phyloP scores from a whole-genome alignment of 2,797 vertebrate species.

The Pristis pectinata region DNA sequence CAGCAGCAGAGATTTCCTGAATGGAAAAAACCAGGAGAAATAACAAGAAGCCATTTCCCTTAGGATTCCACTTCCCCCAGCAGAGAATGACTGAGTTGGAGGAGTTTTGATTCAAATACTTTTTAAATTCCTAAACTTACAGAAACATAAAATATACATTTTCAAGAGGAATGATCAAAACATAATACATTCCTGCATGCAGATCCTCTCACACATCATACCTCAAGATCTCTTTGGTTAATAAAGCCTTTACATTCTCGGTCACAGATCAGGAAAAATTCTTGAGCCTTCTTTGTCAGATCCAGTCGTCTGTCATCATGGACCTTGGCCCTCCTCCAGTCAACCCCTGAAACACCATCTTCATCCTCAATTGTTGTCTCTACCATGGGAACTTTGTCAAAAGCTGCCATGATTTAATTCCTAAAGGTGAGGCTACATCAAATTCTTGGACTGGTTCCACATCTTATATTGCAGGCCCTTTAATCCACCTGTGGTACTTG shows the following conservation, averaged over 20 bases:
- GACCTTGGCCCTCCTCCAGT: slow-evolving; percentile 43
- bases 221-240: slow-evolving; percentile 79
- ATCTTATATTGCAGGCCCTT: slow-evolving; percentile 66
- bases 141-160: not conserved
- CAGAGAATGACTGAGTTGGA: not conserved
- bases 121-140: not conserved
- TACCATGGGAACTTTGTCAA: slow-evolving; percentile 44
- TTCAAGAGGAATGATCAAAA: not conserved
- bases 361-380: slow-evolving; percentile 41
- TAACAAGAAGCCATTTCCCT: not conserved
- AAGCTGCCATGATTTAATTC: slow-evolving; percentile 54
- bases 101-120: not conserved
- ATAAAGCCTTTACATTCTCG: slow-evolving; percentile 83
- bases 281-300: slow-evolving; percentile 69
- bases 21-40: no score
- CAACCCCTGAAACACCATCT: not conserved
- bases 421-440: slow-evolving; percentile 48
- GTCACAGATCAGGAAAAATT: slow-evolving; percentile 91
- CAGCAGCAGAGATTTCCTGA: no score
- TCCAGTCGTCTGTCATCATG: slow-evolving; percentile 51
- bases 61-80: not conserved
- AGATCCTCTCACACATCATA: slow-evolving; percentile 47
- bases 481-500: slow-evolving; percentile 58
- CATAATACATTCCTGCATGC: no score
- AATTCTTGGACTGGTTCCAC: slow-evolving; percentile 49